These are phyloP conservation scores for Lutraria lutraria DNA, from an alignment of 2,888 invertebrate genomes.

Conservation along the genomic window DNA sequence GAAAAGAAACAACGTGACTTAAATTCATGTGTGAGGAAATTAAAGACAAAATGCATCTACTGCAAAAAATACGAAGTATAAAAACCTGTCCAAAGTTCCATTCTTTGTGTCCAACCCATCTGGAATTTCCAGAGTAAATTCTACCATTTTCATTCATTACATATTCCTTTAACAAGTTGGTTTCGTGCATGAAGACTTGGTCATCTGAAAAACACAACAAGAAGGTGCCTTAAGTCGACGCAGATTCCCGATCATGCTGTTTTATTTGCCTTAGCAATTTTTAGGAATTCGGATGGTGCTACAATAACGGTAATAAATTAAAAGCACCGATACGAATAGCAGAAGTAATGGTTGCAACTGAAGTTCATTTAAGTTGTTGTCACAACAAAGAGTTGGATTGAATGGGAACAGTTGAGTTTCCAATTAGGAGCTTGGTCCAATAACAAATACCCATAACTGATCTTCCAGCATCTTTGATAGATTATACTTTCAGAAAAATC, in stretches of 20 bases:
- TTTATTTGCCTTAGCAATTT: background rate
- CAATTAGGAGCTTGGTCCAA: background rate
- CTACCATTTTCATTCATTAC: conserved; percentile 94
- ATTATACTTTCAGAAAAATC: background rate
- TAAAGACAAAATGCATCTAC: background rate
- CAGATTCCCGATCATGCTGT: background rate
- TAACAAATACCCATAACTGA: background rate
- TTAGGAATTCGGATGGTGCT: background rate
- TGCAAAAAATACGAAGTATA: background rate
- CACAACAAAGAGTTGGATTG: too few species aligned
- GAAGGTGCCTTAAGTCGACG: too few species aligned
- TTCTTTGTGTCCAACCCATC: conserved; percentile 90
- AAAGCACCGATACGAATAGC: background rate
- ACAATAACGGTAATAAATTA: background rate
- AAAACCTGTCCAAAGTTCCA: conserved; percentile 90
- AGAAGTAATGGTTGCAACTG: background rate
- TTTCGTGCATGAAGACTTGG: conserved; percentile 92
- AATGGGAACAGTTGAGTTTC: background rate
- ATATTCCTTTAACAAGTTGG: conserved; percentile 91
- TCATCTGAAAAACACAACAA: conserved; percentile 88
- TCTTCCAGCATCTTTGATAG: background rate
- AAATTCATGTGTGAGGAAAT: background rate
- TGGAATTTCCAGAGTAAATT: conserved; percentile 95
- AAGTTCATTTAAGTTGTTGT: background rate
- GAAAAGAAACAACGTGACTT: background rate